Base-by-base conservation (phyloP, 2,113 vertebrate genomes). In the Hyperoodon ampullatus region DNA sequence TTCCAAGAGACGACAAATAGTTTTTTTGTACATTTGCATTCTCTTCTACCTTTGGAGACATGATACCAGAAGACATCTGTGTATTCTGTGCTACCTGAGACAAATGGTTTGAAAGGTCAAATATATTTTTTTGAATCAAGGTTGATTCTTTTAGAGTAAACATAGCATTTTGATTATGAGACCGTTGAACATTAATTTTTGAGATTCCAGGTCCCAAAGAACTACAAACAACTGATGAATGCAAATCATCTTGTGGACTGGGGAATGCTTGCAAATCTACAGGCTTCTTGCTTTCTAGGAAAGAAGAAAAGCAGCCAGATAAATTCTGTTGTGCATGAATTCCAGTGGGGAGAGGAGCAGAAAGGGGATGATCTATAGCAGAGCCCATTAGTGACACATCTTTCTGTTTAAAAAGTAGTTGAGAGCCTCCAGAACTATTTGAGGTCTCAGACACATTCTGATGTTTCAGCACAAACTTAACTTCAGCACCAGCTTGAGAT, bases 121-220 rank as follows among this genome's bases (percentile, higher is more conserved):
- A 98, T 92, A 98, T n/a, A 28, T 94, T 98, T 97, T 98, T 99
- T 94, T 98, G 98, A 98, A 98, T 97, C 85, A 98, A 86, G 85
- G 95, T 81, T 91, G 98, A 98, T 74, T 99, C 99, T 84, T 98
- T 99, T 95, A 98, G 96, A 96, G 98, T 98, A 98, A 99, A 99
- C 83, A 98, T 5, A 98, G 97, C 28, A 97, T 71, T 98, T 92
- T 98, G 98, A 97, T 93, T 97, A 94, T 98, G 98, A 91, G 98
- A 95, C 63, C 97, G 98, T 13, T 98, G 98, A 98, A 98, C 96
- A 96, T 94, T 98, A 95, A 98, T 96, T 98, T 98, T 99, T 97
- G 98, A 98, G 98, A 98, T 98, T 97, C 93, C 98, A 97, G 98
- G 90, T 70, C 94, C 96, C 68, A 97, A 0, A 61, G 98, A 94